phyloP scores from a whole-genome alignment of 2,888 invertebrate species.

The Oeneis ivallda region DNA sequence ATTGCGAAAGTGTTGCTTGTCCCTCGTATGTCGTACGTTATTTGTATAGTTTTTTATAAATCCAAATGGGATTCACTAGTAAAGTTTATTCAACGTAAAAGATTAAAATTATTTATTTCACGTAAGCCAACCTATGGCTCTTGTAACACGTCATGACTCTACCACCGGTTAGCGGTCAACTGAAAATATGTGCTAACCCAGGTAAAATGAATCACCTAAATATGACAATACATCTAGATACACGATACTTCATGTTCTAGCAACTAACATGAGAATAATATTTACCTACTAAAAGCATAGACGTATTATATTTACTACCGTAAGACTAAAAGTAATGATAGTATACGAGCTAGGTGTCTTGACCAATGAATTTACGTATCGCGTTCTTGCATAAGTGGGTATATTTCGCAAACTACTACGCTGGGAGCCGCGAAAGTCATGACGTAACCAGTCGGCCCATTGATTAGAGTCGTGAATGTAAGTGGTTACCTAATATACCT shows the following conservation, averaged over 20 bases:
- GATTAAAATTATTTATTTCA: too few species aligned
- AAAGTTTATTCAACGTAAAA: constrained; percentile 3
- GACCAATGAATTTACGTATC: constrained; percentile 63
- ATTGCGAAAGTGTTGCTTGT: constrained; percentile 19
- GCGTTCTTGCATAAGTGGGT: constrained; percentile 66
- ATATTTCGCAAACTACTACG: constrained; percentile 70
- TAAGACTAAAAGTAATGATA: constrained; percentile 5
- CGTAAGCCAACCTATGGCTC: too few species aligned
- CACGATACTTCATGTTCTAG: not conserved
- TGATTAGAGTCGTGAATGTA: constrained; percentile 75
- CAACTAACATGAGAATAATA: not conserved
- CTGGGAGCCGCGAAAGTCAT: constrained; percentile 66
- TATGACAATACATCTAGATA: too few species aligned
- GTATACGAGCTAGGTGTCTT: constrained; percentile 25
- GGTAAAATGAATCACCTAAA: not conserved
- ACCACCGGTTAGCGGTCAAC: too few species aligned
- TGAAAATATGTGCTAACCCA: not conserved
- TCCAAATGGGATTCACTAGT: constrained; percentile 22
- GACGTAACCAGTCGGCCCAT: constrained; percentile 71
- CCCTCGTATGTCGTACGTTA: constrained; percentile 18
- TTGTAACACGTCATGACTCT: too few species aligned
- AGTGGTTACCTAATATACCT: constrained; percentile 61
- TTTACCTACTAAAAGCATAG: constrained; percentile 9
- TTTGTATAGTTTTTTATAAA: constrained; percentile 12
- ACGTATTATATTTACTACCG: too few species aligned